phyloP scores from a whole-genome alignment of 30 jellyfish, hydroid and myxozoan genomes.

The Chironex yamaguchii region DNA sequence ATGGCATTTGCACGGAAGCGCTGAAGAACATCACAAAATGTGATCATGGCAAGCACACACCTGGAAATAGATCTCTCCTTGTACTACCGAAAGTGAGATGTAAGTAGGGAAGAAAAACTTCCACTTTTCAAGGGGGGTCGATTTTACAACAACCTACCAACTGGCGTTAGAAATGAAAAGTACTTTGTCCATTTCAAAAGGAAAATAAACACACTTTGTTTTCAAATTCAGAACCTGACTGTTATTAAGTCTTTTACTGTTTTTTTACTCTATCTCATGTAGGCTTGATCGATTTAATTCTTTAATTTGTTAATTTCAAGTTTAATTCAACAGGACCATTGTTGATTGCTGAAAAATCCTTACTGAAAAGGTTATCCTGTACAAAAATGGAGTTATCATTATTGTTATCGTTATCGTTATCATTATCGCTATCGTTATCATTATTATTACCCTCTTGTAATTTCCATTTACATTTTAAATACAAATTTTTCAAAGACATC shows the following conservation, averaged over 20 bases:
- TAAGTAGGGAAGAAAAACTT: slow-evolving; percentile 59
- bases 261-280: background rate
- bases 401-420: too few species aligned
- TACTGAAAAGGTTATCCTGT: background rate
- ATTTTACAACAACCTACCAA: background rate
- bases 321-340: too few species aligned
- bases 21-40: slow-evolving; percentile 15
- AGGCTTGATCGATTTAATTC: too few species aligned
- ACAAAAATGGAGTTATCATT: background rate
- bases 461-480: too few species aligned
- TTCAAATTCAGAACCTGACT: background rate
- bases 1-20: slow-evolving; percentile 3
- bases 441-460: too few species aligned
- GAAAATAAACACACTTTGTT: background rate
- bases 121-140: background rate
- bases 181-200: background rate
- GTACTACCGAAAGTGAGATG: slow-evolving; percentile 63
- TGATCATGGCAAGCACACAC: slow-evolving; percentile 54
- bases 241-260: background rate
- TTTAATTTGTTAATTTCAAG: too few species aligned
- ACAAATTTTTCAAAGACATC: too few species aligned
- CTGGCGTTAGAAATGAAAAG: slow-evolving; percentile 21
- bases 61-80: slow-evolving; percentile 52
- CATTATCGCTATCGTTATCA: too few species aligned
- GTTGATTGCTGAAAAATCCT: background rate